Conservation (phyloP, 2,888 invertebrate species). For the Hydrotaea cyrtoneurina region DNA sequence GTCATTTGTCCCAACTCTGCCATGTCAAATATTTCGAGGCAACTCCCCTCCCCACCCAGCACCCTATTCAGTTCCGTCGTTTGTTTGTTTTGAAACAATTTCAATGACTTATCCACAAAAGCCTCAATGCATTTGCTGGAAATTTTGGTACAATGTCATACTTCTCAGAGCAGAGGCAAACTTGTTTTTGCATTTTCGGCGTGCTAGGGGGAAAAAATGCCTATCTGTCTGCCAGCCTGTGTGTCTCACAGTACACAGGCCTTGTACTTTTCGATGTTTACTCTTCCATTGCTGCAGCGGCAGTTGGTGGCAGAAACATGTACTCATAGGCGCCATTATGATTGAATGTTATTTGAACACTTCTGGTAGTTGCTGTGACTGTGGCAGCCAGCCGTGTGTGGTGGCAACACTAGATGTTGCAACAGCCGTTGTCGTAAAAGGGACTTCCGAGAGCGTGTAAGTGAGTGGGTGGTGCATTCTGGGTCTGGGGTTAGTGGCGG, state of each 20-base stretch:
- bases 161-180: neutral
- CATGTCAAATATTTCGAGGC: neutral
- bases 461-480: neutral
- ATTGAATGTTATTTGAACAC: conserved; percentile 34
- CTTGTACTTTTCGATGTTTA: neutral
- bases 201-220: too few species aligned
- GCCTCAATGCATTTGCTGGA: conserved; percentile 9
- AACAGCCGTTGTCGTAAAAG: neutral
- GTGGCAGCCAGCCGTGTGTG: neutral
- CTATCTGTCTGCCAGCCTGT: too few species aligned
- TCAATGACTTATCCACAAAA: conserved; percentile 26
- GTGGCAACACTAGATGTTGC: neutral
- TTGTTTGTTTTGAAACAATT: conserved; percentile 16
- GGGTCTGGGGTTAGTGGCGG: neutral
- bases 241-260: too few species aligned
- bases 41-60: neutral
- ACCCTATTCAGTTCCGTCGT: too few species aligned
- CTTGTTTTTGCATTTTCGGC: neutral
- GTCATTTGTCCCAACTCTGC: neutral
- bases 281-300: neutral
- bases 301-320: conserved; percentile 10
- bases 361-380: neutral
- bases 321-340: conserved; percentile 31
- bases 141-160: neutral
- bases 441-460: neutral